Evolutionary conservation across 2,113 vertebrate species (phyloP), one percentile per base, ranked within the genome.

Genomic region (Limanda limanda): DNA sequence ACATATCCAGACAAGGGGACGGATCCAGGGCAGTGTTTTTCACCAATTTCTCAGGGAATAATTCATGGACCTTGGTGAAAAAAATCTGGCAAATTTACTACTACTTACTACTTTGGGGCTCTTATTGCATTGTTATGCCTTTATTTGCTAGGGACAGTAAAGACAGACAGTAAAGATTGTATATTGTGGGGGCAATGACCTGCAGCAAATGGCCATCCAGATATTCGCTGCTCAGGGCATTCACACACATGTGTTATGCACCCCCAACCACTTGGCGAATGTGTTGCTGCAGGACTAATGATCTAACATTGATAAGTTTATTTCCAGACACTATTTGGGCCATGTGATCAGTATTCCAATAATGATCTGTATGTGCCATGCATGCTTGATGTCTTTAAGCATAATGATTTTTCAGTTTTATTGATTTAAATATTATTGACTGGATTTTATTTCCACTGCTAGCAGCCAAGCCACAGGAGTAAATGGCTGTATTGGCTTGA

Each of bases 401-500:
- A 5, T 15, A n/a, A 55, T 56, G 56, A 54, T 68, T 79, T 79
- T 86, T 82, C 23, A 82, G 68, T 42, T 42, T 42, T 42, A 42
- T 42, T 13, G 40, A 42, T 42, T 42, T 11, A 76, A 73, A 62
- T 54, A 60, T 61, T 68, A 86, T 82, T n/a, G 70, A 79, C 58
- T 48, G 14, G 17, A 5, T 54, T 74, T 68, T 24, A 14, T 64
- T 79, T 27, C 59, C 64, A 57, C 25, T 45, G 37, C 37, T n/a
- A 25, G 47, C 74, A 15, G 55, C 68, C 74, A n/a, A 47, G 58
- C 63, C 69, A 40, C 17, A 8, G 31, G 54, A 74, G 42, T 81
- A 75, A 84, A 80, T 68, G 54, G 48, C 60, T 61, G 31, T 62
- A 51, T 68, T 81, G 83, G 81, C 71, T 2, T 21, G 15, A 52